Conservation (phyloP, 2,797 vertebrate species). For the Chelonia mydas region DNA sequence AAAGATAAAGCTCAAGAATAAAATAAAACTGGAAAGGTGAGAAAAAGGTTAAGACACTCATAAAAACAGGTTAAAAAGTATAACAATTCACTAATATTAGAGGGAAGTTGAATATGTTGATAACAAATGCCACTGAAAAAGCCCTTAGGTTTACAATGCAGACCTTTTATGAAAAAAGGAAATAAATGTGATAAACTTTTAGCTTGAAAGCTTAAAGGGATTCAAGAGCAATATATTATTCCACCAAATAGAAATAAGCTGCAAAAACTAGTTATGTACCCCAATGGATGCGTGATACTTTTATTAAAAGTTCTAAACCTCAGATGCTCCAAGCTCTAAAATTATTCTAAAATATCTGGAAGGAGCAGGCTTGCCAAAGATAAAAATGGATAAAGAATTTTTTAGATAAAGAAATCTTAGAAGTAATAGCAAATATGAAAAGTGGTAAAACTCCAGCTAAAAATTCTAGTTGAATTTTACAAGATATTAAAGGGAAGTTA, state of each 20-base stretch:
- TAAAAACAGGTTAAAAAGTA: no score
- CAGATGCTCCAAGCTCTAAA: background rate
- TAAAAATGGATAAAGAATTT: background rate
- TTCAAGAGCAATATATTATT: no score
- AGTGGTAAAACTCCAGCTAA: background rate
- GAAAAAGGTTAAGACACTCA: no score
- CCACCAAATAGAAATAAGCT: no score
- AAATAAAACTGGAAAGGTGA: no score
- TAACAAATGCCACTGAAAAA: background rate
- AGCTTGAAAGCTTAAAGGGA: background rate
- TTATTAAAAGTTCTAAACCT: no score
- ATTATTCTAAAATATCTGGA: background rate
- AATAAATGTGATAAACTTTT: background rate
- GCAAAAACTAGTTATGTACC: no score
- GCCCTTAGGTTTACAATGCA: background rate
- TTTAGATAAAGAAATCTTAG: background rate
- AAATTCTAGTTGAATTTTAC: background rate
- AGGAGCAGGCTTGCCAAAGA: no score
- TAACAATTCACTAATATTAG: no score
- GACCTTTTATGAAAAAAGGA: background rate
- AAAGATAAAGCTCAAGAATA: no score
- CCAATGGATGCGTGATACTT: no score
- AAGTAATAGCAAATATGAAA: background rate
- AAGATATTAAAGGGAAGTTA: background rate
- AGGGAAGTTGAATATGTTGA: background rate